phyloP scores from a whole-genome alignment of 2,888 invertebrate species.

The Kryphioiulus occultus region DNA sequence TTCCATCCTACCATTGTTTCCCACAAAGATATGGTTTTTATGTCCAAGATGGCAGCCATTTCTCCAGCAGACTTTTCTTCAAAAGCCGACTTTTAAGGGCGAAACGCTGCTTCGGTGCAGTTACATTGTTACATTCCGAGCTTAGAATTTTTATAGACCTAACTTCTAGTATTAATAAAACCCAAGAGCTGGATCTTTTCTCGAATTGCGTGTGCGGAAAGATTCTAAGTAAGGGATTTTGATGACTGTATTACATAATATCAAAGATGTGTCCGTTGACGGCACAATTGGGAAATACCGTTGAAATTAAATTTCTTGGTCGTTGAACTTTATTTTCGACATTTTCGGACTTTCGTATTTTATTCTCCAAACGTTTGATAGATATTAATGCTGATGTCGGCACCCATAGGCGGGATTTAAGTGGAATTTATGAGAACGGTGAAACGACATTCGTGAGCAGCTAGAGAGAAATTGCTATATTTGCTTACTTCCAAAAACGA shows the following conservation, averaged over 20 bases:
- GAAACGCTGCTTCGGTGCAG: not conserved
- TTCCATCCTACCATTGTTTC: not conserved
- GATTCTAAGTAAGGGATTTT: not conserved
- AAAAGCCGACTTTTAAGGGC: not conserved
- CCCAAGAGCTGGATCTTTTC: not conserved
- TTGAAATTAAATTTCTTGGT: not conserved
- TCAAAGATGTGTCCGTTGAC: not conserved
- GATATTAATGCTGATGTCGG: not conserved
- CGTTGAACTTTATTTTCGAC: not conserved
- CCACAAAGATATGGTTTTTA: not conserved
- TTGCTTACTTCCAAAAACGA: not conserved
- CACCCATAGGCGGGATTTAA: not conserved
- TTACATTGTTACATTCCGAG: not conserved
- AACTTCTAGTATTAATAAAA: conserved; percentile 1
- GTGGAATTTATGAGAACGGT: not conserved
- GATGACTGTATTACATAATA: not conserved
- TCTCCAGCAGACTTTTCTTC: not conserved
- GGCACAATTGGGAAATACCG: not conserved
- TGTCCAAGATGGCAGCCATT: not conserved
- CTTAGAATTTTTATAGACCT: not conserved
- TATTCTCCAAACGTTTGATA: not conserved
- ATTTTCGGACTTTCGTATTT: not conserved
- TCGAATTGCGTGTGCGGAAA: not conserved
- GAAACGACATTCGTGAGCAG: not conserved
- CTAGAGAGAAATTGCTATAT: not conserved